Percentiles rank a stretch among this genome's conserved stretches.
phyloP scores from a whole-genome alignment of 2,797 vertebrate species.

The Euphonia xanthogaster region DNA sequence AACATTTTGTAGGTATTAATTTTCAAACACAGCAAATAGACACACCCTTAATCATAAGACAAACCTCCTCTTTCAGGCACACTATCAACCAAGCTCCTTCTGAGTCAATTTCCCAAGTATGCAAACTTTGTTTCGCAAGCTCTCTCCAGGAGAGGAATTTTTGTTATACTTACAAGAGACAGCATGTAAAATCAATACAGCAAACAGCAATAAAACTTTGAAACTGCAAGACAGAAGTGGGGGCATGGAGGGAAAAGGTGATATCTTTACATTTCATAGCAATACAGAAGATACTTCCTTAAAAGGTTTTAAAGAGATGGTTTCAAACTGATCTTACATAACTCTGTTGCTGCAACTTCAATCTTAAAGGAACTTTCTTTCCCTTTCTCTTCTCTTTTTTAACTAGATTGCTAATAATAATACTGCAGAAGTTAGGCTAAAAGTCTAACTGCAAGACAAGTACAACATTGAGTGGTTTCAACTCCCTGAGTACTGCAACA shows the following conservation, averaged over 20 bases:
- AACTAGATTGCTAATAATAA: neutral
- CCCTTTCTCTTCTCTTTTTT: slow-evolving; percentile 7
- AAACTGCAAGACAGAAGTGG: neutral
- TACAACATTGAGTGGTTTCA: neutral
- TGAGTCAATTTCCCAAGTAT: slow-evolving; percentile 10
- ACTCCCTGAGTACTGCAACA: neutral
- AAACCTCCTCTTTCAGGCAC: neutral
- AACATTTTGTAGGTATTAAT: slow-evolving; percentile 1
- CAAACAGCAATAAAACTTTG: slow-evolving; percentile 18
- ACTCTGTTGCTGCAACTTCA: neutral
- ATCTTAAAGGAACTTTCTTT: neutral
- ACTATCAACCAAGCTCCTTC: slow-evolving; percentile 1
- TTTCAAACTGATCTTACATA: slow-evolving; percentile 22
- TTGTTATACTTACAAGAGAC: neutral
- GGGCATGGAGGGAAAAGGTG: neutral
- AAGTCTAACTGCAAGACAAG: neutral
- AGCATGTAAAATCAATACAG: slow-evolving; percentile 15
- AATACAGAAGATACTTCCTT: slow-evolving; percentile 39
- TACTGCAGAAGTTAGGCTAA: neutral
- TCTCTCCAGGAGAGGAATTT: neutral
- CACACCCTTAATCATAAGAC: slow-evolving; percentile 24
- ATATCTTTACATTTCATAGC: neutral
- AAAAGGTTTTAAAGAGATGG: slow-evolving; percentile 25
- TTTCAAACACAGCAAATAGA: slow-evolving; percentile 17
- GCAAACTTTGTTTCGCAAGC: slow-evolving; percentile 32